Evolutionary conservation across 2,113 vertebrate genomes (phyloP), one percentile per base, ranked within the genome.

Genomic region (Onychorhynchus coronatus): DNA sequence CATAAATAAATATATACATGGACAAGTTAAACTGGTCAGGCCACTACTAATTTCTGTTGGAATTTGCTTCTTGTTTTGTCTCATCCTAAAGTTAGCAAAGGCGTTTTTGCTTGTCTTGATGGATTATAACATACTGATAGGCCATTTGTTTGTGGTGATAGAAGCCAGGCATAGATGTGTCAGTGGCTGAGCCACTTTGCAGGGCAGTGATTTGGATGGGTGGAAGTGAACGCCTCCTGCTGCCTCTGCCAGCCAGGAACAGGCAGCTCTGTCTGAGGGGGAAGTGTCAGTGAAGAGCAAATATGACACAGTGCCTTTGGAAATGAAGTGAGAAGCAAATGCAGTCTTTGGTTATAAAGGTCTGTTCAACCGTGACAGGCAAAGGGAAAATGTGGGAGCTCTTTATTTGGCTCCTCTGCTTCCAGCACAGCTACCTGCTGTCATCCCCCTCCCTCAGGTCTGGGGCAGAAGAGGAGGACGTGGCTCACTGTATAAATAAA

Each of bases 11-110:
- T 47, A 35, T 30, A 65, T 11, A 6, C 44, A 22, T 28, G 35
- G 55, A 63, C 94, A 50, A 79, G 95, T 90, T 90, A 56, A 95
- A 96, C 92, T 89, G 87, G 89, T 96, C 86, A 78, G 88, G 39
- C 62, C 50, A 58, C 93, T 90, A 33, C 23, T 89, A 37, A 80
- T 81, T 85, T 83, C 58, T 66, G 6, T 16, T 89, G 85, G 84
- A 84, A 87, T 91, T 93, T 90, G 22, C n/a, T 74, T 49, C 39
- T 82, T 75, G 37, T 31, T 49, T 66, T 88, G 52, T 74, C 63
- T 90, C 66, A 88, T 79, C 31, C 66, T 77, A 13, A 66, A 85
- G 55, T 44, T 58, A 71, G 37, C 70, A 68, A 70, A 42, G 79
- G 27, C 15, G 18, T 67, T 58, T 67, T 67, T 63, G 11, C 83